phyloP scores from a whole-genome alignment of 2,797 vertebrate species.

The Argentina silus region DNA sequence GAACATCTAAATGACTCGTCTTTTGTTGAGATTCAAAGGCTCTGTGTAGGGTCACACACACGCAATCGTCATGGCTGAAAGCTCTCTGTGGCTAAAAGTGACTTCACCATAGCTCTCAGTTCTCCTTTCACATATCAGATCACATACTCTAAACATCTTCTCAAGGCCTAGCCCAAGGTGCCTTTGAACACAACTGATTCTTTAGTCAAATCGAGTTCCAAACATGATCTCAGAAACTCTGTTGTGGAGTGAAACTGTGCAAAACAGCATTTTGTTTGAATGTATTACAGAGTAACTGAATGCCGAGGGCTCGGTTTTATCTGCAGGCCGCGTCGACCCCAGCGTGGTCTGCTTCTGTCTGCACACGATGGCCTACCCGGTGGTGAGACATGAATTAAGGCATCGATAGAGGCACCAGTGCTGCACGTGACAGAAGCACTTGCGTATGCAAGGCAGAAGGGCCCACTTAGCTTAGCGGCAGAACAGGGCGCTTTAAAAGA shows the following conservation, averaged over 20 bases:
- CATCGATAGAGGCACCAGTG: slow-evolving; percentile 77
- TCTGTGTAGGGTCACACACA: slow-evolving; percentile 1
- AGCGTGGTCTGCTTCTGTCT: slow-evolving; percentile 31
- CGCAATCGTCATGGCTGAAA: background rate
- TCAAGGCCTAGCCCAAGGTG: slow-evolving; percentile 22
- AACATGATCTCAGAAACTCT: background rate
- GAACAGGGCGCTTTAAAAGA: slow-evolving; percentile 39
- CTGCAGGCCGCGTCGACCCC: slow-evolving; percentile 28
- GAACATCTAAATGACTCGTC: background rate
- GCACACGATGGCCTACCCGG: slow-evolving; percentile 47
- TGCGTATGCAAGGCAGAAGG: slow-evolving; percentile 48
- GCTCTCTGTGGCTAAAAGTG: slow-evolving; percentile 17
- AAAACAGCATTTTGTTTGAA: background rate
- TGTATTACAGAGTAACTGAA: background rate
- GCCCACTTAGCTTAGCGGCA: slow-evolving; percentile 52
- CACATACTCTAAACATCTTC: slow-evolving; percentile 17
- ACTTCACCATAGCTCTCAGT: slow-evolving; percentile 33
- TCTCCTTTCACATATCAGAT: slow-evolving; percentile 37
- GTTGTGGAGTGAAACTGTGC: slow-evolving; percentile 11
- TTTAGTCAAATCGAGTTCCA: slow-evolving; percentile 26
- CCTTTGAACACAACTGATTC: slow-evolving; percentile 25
- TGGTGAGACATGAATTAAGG: slow-evolving; percentile 75
- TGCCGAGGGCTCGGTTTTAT: slow-evolving; percentile 27
- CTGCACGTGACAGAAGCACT: slow-evolving; percentile 68
- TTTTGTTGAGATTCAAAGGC: slow-evolving; percentile 20